These are phyloP conservation scores for Paralichthys olivaceus DNA, from an alignment of 2,113 vertebrate species.

Conservation along the genomic window DNA sequence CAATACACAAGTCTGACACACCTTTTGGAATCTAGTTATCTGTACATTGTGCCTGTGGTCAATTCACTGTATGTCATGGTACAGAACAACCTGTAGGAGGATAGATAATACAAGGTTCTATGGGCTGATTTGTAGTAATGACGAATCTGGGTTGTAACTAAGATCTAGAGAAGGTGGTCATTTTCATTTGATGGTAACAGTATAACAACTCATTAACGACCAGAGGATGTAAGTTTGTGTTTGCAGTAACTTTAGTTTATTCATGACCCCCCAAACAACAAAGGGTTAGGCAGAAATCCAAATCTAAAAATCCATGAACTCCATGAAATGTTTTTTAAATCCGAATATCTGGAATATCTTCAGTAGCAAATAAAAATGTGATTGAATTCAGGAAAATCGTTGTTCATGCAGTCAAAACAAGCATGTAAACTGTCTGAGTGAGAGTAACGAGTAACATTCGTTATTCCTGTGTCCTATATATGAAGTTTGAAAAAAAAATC, in stretches of 20 bases:
- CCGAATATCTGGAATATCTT: no score
- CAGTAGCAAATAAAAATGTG: no score
- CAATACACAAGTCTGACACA: conserved; percentile 17
- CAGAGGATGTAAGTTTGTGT: background rate
- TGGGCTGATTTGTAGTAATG: background rate
- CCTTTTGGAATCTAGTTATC: conserved; percentile 4
- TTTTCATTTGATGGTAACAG: background rate
- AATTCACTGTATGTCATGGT: conserved; percentile 5
- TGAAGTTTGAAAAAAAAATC: no score
- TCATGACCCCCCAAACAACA: no score
- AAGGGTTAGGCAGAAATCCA: no score
- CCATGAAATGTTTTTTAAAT: no score
- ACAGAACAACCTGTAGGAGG: background rate
- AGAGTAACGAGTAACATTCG: no score
- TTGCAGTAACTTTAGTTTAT: background rate
- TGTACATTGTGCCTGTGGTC: conserved; percentile 3
- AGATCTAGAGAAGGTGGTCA: background rate
- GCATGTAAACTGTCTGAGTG: no score
- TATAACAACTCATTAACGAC: background rate
- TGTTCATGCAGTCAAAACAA: no score
- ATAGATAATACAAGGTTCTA: background rate
- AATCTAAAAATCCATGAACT: no score
- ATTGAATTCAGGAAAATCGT: no score
- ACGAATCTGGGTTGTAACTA: conserved; percentile 1
- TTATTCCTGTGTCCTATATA: no score